phyloP scores from a whole-genome alignment of 64 coral and sea anemone genomes.

The Stichodactyla helianthus region DNA sequence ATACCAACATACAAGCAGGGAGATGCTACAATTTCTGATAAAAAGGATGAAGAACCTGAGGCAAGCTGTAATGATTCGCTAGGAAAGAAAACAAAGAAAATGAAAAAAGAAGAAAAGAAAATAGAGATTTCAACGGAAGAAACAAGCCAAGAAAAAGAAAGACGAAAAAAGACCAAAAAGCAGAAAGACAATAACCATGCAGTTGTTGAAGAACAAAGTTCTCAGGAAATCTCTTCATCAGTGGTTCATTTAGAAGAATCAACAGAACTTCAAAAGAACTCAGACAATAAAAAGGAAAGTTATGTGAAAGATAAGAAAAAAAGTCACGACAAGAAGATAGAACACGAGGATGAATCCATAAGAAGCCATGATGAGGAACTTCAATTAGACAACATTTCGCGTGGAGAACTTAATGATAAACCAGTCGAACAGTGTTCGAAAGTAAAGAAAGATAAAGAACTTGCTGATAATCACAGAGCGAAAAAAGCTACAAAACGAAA shows the following conservation, averaged over 20 bases:
- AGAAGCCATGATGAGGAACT: neutral
- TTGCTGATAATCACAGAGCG: neutral
- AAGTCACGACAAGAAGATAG: neutral
- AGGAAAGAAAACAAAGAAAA: neutral
- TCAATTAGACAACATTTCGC: neutral
- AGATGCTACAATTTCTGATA: neutral
- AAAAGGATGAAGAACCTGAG: neutral
- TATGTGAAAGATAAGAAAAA: neutral
- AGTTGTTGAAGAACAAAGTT: neutral
- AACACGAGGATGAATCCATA: neutral
- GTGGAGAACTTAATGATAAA: neutral
- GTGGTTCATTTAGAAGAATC: neutral
- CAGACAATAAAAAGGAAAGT: neutral
- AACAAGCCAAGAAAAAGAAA: neutral
- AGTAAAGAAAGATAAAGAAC: neutral
- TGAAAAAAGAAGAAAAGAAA: neutral
- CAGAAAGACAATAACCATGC: neutral
- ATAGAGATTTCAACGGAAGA: neutral
- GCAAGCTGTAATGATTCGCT: neutral
- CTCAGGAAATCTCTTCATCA: neutral
- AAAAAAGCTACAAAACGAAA: neutral
- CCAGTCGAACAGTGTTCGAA: neutral
- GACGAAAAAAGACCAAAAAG: neutral
- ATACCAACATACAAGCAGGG: neutral
- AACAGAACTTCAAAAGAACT: neutral